These are phyloP conservation scores for Tamias sibiricus DNA, from an alignment of 2,113 vertebrate species.

Conservation along the genomic window DNA sequence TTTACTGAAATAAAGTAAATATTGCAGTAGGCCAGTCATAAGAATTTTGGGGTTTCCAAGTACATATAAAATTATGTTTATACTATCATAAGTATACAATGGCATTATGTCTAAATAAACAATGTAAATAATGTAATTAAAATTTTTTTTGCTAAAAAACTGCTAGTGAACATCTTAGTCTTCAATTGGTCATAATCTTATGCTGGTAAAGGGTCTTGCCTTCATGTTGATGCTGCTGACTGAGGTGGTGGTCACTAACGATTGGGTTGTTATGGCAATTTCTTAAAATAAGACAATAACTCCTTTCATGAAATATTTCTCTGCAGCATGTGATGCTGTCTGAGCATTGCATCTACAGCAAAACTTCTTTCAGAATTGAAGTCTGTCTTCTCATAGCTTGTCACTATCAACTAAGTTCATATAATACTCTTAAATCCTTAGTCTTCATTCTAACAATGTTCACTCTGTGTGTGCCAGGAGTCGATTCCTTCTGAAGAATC, in stretches of 20 bases:
- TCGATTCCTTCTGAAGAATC: not conserved
- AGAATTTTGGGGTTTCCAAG: not conserved
- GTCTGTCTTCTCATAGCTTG: not conserved
- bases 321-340: not conserved
- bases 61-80: not conserved
- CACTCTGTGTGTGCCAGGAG: not conserved
- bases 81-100: not conserved
- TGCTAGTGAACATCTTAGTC: not conserved
- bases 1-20: not conserved
- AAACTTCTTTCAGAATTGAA: not conserved
- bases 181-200: not conserved
- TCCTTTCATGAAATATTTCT: not conserved
- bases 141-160: not conserved
- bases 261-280: not conserved
- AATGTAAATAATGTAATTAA: not conserved
- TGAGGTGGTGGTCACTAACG: not conserved
- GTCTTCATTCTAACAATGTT: not conserved
- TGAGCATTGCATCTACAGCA: not conserved
- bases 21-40: not conserved
- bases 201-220: not conserved
- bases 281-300: not conserved
- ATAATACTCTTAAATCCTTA: not conserved
- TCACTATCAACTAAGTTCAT: not conserved
- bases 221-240: not conserved
- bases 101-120: not conserved